Percentiles rank a stretch among this genome's conserved stretches.
phyloP scores from a whole-genome alignment of 2,888 invertebrate species.

The Drosophila mettleri region DNA sequence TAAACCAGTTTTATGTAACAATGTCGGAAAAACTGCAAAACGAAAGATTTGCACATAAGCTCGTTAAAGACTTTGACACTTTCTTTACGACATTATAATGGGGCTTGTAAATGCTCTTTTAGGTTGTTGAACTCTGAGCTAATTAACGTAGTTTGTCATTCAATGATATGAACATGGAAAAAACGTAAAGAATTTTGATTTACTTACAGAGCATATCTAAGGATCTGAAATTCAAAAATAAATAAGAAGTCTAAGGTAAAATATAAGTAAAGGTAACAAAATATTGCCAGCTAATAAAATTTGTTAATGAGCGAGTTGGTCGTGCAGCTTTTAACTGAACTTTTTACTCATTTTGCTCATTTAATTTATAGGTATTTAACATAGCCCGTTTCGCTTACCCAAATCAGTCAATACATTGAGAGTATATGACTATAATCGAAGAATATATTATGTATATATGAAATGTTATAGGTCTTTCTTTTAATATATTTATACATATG shows the following conservation, averaged over 20 bases:
- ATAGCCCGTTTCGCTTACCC: no score
- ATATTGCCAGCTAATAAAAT: no score
- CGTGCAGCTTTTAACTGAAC: no score
- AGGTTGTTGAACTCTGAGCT: slow-evolving; percentile 64
- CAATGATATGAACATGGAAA: slow-evolving; percentile 1
- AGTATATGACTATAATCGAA: no score
- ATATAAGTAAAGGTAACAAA: neutral
- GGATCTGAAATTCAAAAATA: neutral
- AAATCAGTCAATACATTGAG: no score
- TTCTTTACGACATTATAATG: slow-evolving; percentile 56
- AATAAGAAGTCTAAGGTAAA: neutral
- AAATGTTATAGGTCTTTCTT: no score
- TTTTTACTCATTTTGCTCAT: no score
- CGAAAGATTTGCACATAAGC: slow-evolving; percentile 30
- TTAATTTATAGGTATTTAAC: no score
- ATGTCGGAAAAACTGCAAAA: slow-evolving; percentile 54
- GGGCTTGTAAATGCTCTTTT: slow-evolving; percentile 27
- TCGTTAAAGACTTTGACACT: slow-evolving; percentile 65
- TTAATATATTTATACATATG: no score
- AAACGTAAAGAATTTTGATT: neutral
- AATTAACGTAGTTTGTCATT: slow-evolving; percentile 22
- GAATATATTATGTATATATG: no score
- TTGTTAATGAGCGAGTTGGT: no score
- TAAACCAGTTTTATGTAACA: slow-evolving; percentile 71
- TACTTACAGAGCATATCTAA: no score